Evolutionary conservation across 2,113 vertebrate genomes (phyloP).

Genomic region (Herpetotheres cachinnans): DNA sequence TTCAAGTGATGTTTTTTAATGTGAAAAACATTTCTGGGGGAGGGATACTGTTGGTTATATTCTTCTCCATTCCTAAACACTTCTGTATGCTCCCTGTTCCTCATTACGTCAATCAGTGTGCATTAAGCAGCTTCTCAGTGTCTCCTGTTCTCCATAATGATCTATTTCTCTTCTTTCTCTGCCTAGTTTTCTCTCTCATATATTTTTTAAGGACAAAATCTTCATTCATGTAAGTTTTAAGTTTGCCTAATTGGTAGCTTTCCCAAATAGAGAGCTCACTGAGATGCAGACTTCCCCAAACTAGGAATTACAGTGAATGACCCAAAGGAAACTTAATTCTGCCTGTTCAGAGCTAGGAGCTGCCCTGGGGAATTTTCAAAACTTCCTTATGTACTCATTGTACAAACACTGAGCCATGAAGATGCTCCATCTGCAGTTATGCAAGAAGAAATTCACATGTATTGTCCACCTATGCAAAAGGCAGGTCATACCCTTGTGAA

Average conservation of each 20-base stretch:
- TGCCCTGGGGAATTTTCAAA: not conserved
- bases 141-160: not conserved
- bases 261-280: not conserved
- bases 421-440: not conserved
- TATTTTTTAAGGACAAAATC: not conserved
- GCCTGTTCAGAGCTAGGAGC: not conserved
- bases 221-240: not conserved
- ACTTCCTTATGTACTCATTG: not conserved
- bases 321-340: not conserved
- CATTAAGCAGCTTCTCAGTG: not conserved
- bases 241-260: not conserved
- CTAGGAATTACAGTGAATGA: not conserved
- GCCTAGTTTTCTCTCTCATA: not conserved
- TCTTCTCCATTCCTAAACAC: not conserved
- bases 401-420: not conserved
- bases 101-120: fast-evolving
- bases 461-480: fast-evolving
- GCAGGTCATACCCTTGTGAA: not conserved
- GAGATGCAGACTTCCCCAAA: not conserved
- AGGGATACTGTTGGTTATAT: not conserved
- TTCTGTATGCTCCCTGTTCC: not conserved
- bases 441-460: not conserved
- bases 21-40: not conserved
- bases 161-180: not conserved
- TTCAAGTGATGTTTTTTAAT: not conserved